A percentile compares a stretch with the other conserved stretches of the same genome.
Evolutionary conservation across 2,797 vertebrate genomes (phyloP).

Genomic region (Sebastes hubbsi): DNA sequence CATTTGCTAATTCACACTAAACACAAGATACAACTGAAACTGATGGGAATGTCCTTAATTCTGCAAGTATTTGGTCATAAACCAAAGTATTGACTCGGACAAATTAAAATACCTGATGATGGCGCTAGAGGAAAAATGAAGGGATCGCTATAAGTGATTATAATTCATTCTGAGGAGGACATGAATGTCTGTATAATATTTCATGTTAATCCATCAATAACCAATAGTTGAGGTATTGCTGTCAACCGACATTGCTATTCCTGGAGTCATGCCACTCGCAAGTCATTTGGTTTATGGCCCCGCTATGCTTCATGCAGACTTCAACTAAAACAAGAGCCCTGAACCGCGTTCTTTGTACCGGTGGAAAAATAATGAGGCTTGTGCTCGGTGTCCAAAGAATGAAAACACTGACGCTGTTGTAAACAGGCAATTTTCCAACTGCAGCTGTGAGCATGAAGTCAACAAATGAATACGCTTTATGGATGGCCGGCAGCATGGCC

Average conservation of each 20-base stretch:
- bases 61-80: not conserved
- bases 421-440: slow-evolving; percentile 45
- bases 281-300: not conserved
- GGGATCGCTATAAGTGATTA: not conserved
- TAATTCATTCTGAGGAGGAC: not conserved
- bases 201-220: not conserved
- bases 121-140: not conserved
- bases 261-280: not conserved
- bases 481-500: slow-evolving; percentile 30
- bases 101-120: not conserved
- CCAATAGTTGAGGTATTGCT: not conserved
- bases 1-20: not conserved
- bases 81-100: not conserved
- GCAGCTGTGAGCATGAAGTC: slow-evolving; percentile 31
- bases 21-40: not conserved
- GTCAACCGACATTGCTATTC: not conserved
- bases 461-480: slow-evolving; percentile 18
- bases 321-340: not conserved
- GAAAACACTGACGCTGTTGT: slow-evolving; percentile 27
- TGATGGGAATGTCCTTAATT: not conserved
- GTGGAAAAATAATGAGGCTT: slow-evolving; percentile 34
- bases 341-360: not conserved
- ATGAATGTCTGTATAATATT: not conserved
- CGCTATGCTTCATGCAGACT: not conserved
- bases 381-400: slow-evolving; percentile 25